Percentiles rank a stretch among this genome's conserved stretches.
Evolutionary conservation across 2,888 invertebrate species (phyloP).

Genomic region (Netelia fuscicornis): DNA sequence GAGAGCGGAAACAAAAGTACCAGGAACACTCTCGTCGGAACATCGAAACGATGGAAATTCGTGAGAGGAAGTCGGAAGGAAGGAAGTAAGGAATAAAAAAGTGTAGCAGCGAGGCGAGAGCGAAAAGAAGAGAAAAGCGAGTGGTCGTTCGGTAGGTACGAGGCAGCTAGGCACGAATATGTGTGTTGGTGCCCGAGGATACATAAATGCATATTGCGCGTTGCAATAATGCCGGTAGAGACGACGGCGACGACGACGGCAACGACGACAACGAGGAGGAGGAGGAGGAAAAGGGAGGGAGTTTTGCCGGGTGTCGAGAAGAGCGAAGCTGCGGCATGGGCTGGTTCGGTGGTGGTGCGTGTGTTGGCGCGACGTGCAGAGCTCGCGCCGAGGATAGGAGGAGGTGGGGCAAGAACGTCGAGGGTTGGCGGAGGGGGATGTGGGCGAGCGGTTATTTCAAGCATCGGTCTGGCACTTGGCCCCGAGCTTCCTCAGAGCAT

Average conservation of each 20-base stretch:
- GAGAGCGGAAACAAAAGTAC: conserved; percentile 19
- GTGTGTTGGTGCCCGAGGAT: conserved; percentile 22
- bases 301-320: conserved; percentile 71
- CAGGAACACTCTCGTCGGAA: conserved; percentile 15
- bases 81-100: conserved; percentile 2
- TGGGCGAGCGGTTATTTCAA: conserved; percentile 83
- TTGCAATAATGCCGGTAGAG: conserved; percentile 19
- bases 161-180: not conserved
- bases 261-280: conserved; percentile 39
- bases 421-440: conserved; percentile 82
- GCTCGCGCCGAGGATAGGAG: conserved; percentile 11
- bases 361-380: conserved; percentile 42
- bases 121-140: conserved; percentile 5
- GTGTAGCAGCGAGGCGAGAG: conserved; percentile 1
- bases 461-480: conserved; percentile 83
- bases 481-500: conserved; percentile 80
- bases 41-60: not conserved
- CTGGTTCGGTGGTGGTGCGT: conserved; percentile 16
- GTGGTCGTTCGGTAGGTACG: conserved; percentile 16
- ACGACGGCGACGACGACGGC: conserved; percentile 55
- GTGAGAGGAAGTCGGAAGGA: conserved; percentile 38
- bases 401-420: conserved; percentile 74
- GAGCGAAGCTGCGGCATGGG: conserved; percentile 16
- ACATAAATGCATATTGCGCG: conserved; percentile 52
- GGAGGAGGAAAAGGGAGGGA: conserved; percentile 66